Evolutionary conservation across 2,797 vertebrate genomes (phyloP).

Genomic region (Amblyopsis hoosieri): DNA sequence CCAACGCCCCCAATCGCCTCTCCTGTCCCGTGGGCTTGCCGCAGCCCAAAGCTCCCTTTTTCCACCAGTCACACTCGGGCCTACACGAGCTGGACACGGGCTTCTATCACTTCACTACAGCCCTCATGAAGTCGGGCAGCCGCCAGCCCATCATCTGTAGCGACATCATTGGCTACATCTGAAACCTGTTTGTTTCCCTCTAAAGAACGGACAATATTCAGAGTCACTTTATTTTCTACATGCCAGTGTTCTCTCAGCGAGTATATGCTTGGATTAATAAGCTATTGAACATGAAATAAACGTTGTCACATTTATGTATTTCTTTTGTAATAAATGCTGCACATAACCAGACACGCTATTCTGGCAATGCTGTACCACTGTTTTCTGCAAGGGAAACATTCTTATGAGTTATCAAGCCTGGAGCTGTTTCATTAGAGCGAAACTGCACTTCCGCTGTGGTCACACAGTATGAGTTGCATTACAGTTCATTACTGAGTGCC

Average conservation of each 20-base stretch:
- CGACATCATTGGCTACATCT: conserved; percentile 91
- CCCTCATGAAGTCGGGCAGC: conserved; percentile 91
- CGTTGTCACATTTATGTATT: conserved; percentile 20
- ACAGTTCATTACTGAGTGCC: conserved; percentile 19
- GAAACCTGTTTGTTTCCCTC: conserved; percentile 39
- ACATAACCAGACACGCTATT: neutral
- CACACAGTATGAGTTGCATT: conserved; percentile 34
- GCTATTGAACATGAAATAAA: conserved; percentile 55
- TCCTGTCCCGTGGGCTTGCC: conserved; percentile 86
- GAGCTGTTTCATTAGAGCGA: conserved; percentile 5
- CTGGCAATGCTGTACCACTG: neutral
- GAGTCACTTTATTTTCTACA: conserved; percentile 64
- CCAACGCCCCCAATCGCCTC: conserved; percentile 80
- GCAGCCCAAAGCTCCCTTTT: conserved; percentile 75
- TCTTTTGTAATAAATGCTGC: conserved; percentile 15
- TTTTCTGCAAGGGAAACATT: neutral
- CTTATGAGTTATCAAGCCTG: neutral
- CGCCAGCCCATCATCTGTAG: conserved; percentile 95
- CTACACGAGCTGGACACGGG: conserved; percentile 85
- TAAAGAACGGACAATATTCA: conserved; percentile 35
- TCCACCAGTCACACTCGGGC: conserved; percentile 88
- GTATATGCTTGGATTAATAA: conserved; percentile 33
- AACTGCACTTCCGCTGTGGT: neutral
- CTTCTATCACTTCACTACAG: conserved; percentile 82
- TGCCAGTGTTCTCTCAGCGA: conserved; percentile 24